These are phyloP conservation scores for Phasia obesa DNA, from an alignment of 2,888 invertebrate genomes.

Conservation along the genomic window DNA sequence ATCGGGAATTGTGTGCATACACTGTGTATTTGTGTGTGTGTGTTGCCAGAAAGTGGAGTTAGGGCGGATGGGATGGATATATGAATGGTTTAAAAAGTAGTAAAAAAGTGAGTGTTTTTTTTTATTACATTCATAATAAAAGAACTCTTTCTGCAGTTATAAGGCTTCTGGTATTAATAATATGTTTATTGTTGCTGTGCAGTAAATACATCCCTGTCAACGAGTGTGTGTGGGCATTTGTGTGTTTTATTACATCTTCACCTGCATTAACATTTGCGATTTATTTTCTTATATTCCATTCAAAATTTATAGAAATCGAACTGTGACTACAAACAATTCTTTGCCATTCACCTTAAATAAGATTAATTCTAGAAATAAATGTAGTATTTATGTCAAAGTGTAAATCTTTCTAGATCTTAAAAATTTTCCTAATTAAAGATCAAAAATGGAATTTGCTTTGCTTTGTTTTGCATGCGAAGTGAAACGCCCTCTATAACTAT, in stretches of 20 bases:
- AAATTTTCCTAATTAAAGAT: too few relatives aligned
- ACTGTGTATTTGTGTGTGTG: background rate
- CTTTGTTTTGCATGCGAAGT: too few relatives aligned
- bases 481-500: too few relatives aligned
- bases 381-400: too few relatives aligned
- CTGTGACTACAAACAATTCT: too few relatives aligned
- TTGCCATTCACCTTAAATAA: too few relatives aligned
- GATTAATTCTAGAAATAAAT: too few relatives aligned
- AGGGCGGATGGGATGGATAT: background rate
- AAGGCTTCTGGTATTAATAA: constrained; percentile 37
- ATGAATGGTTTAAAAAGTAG: constrained; percentile 21
- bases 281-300: too few relatives aligned
- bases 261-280: constrained; percentile 7
- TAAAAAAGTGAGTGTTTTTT: background rate
- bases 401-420: too few relatives aligned
- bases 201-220: background rate
- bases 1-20: constrained; percentile 6
- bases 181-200: constrained; percentile 2
- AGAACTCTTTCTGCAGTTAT: constrained; percentile 19
- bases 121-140: constrained; percentile 21
- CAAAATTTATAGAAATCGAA: too few relatives aligned
- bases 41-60: background rate
- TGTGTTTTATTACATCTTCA: constrained; percentile 2
- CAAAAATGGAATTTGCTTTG: too few relatives aligned
- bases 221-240: background rate